A percentile compares a stretch with the other conserved stretches of the same genome.
These are phyloP conservation scores for Archilochus colubris DNA, from an alignment of 2,113 vertebrate genomes.

Conservation along the genomic window DNA sequence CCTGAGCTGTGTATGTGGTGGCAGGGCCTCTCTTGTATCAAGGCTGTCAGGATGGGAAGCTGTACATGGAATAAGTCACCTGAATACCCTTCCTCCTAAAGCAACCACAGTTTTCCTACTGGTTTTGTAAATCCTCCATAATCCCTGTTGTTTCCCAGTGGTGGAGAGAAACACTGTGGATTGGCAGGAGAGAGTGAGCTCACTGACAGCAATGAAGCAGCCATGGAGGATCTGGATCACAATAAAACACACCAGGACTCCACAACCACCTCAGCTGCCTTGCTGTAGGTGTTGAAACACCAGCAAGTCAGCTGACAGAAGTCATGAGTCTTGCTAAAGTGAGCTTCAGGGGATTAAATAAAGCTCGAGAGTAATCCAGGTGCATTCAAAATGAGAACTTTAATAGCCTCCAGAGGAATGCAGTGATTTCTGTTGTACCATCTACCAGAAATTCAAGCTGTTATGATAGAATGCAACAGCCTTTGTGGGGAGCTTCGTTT, in stretches of 20 bases:
- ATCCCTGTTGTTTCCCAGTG: rapidly evolving
- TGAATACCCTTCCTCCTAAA: neutral
- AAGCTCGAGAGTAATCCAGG: conserved; percentile 20
- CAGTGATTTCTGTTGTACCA: neutral
- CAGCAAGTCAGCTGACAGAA: neutral
- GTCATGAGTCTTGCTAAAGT: neutral
- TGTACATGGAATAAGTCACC: neutral
- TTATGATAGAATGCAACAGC: neutral
- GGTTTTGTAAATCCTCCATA: neutral
- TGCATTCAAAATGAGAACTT: neutral
- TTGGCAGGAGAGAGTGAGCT: neutral
- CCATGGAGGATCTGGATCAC: rapidly evolving
- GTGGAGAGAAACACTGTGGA: neutral
- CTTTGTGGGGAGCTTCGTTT: neutral
- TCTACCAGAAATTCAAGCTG: neutral
- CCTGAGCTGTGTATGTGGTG: neutral
- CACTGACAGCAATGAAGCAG: neutral
- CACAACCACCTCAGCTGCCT: neutral
- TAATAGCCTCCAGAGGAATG: neutral
- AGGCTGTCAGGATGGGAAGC: neutral
- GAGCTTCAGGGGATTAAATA: neutral
- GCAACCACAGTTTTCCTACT: neutral
- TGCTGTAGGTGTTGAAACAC: neutral
- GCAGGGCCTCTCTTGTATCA: rapidly evolving
- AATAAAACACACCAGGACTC: neutral